Base-by-base conservation (phyloP, 2,888 invertebrate species). In the Epistrophe eligans region DNA sequence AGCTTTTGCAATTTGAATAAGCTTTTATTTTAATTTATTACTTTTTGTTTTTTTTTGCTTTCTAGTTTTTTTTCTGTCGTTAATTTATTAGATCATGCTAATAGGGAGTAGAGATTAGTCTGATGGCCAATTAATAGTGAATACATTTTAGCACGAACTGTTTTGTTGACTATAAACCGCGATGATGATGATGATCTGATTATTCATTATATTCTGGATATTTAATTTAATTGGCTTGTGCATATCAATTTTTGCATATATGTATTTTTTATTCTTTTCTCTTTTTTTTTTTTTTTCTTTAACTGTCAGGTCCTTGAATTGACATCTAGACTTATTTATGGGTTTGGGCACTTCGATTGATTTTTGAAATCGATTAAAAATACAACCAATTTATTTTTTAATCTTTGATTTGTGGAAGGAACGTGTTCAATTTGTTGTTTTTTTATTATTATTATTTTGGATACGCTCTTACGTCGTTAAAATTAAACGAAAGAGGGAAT, bases 71-170 rank as follows among this genome's bases (percentile, higher is more conserved):
- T 40, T 55, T 28, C 19, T 74, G 28, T 76, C 38, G 38, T 38
- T 80, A 62, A 79, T 87, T 83, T 76, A 79, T 87, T 83, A 71
- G 79, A 76, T 79, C 83, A 70, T 81, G 85, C 70, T 74, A 64
- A 77, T 85, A 77, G 64, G 85, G 57, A 57, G 70, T 64, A 48
- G 35, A 71, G 76, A 72, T 87, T 87, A 83, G 79, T 67, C 60
- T 67, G 79, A 79, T 76, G 83, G 83, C 13, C 74, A 79, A 83
- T 87, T 87, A 87, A 83, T 83, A 72, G 60, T 77, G 64, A 82
- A 77, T 82, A 74, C 71, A 67, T 79, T 83, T 83, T 55, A 72
- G 64, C 74, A 52, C 48, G 52, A 85, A 73, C 32, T 62, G 70
- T 19, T 60, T 40, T 62, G 62, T 40, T 57, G 55, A 55, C 55